A percentile compares a stretch with the other conserved stretches of the same genome.
These are phyloP conservation scores for Criorhina ranunculi DNA, from an alignment of 2,888 invertebrate genomes.

Conservation along the genomic window DNA sequence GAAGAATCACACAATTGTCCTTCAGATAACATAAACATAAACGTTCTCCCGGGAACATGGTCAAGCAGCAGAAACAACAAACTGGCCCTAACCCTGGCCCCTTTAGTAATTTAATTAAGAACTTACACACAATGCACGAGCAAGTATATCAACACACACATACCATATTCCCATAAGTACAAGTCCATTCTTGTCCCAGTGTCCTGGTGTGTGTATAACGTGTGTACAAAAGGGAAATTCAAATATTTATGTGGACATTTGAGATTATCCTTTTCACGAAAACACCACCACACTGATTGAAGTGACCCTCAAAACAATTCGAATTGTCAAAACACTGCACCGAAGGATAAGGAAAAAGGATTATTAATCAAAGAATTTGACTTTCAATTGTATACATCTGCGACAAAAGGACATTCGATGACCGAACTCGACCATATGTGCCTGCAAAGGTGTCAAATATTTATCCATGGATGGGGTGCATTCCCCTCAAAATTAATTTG, in stretches of 20 bases:
- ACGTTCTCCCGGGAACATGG: constrained; percentile 68
- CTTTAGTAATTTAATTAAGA: constrained; percentile 74
- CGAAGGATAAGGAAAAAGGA: constrained; percentile 80
- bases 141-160: constrained; percentile 7
- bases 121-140: constrained; percentile 69
- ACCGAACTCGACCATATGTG: constrained; percentile 43
- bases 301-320: constrained; percentile 66
- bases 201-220: constrained; percentile 23
- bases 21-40: constrained; percentile 64
- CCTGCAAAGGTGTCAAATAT: constrained; percentile 66
- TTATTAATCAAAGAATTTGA: constrained; percentile 83
- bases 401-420: constrained; percentile 45
- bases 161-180: constrained; percentile 65
- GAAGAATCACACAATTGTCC: constrained; percentile 72
- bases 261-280: constrained; percentile 81
- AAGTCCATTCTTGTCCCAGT: constrained; percentile 41
- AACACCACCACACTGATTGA: constrained; percentile 47
- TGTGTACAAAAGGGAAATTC: constrained; percentile 77
- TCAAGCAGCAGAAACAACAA: constrained; percentile 62
- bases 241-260: constrained; percentile 84
- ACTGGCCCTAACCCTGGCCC: constrained; percentile 9
- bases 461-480: constrained; percentile 43
- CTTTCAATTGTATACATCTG: constrained; percentile 50
- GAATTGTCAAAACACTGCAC: constrained; percentile 73
- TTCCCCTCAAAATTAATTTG: constrained; percentile 47